phyloP scores from a whole-genome alignment of 2,797 vertebrate species.

The Coccyzus lansbergi region DNA sequence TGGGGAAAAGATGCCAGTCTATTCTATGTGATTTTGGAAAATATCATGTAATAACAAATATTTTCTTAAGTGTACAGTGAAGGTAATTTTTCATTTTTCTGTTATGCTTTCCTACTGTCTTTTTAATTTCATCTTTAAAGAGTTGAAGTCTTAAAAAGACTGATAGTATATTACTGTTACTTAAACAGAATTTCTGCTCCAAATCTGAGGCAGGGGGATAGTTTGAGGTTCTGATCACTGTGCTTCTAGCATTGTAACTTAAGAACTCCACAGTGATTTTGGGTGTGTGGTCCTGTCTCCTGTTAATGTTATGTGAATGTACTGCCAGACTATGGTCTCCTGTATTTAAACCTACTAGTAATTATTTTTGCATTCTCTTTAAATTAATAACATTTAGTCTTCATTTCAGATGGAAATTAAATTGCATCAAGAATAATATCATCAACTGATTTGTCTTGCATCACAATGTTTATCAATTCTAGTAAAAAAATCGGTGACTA shows the following conservation, averaged over 20 bases:
- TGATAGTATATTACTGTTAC: background rate
- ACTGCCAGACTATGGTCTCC: background rate
- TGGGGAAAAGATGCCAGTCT: background rate
- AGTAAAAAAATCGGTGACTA: slow-evolving; percentile 39
- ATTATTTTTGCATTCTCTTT: background rate
- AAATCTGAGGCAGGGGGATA: background rate
- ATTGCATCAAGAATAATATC: slow-evolving; percentile 23
- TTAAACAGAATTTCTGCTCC: background rate
- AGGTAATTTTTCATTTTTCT: background rate
- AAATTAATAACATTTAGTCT: background rate
- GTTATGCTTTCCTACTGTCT: background rate
- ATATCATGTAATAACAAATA: background rate
- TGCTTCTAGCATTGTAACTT: background rate
- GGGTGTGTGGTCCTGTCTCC: background rate
- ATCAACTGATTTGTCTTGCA: slow-evolving; percentile 17
- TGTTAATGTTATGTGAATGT: background rate
- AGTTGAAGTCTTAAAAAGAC: background rate
- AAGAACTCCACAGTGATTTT: background rate
- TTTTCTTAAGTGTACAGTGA: background rate
- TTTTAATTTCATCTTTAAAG: background rate
- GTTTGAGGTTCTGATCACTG: background rate
- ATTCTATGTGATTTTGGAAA: background rate
- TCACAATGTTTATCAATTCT: slow-evolving; percentile 1
- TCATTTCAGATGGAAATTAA: slow-evolving; percentile 34
- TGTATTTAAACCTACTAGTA: background rate